These are phyloP conservation scores for Caenorhabditis sp. DNA, from an alignment of 2,888 invertebrate genomes.

Conservation along the genomic window DNA sequence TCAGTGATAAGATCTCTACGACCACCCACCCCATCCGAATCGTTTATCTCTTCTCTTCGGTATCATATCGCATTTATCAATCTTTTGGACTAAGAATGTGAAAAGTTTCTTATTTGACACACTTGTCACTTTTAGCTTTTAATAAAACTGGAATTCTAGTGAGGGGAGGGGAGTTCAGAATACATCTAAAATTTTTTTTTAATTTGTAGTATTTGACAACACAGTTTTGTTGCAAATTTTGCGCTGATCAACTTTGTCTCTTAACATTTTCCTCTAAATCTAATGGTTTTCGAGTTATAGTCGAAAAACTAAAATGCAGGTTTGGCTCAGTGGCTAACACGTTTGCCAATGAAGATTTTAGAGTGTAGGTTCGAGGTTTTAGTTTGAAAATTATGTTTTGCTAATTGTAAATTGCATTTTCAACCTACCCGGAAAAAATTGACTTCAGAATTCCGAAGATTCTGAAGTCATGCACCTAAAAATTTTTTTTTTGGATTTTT, in stretches of 20 bases:
- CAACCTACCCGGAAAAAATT: too few species aligned
- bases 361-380: too few species aligned
- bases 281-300: neutral
- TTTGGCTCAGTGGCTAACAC: too few species aligned
- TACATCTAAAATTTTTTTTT: conserved; percentile 1
- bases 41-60: neutral
- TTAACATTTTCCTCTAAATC: neutral
- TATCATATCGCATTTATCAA: neutral
- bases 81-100: neutral
- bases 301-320: neutral
- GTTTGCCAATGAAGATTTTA: too few species aligned
- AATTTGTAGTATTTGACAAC: too few species aligned
- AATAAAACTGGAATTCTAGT: too few species aligned
- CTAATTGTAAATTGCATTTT: too few species aligned
- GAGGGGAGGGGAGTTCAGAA: neutral
- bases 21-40: too few species aligned
- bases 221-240: neutral
- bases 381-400: too few species aligned
- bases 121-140: neutral
- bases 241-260: neutral
- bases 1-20: neutral
- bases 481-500: too few species aligned
- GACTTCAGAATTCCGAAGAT: too few species aligned
- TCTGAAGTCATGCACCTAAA: too few species aligned
- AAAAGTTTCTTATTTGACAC: neutral